Percentiles rank a stretch among this genome's conserved stretches.
These are phyloP conservation scores for Tursiops truncatus DNA, from an alignment of 2,113 vertebrate genomes.

Conservation along the genomic window DNA sequence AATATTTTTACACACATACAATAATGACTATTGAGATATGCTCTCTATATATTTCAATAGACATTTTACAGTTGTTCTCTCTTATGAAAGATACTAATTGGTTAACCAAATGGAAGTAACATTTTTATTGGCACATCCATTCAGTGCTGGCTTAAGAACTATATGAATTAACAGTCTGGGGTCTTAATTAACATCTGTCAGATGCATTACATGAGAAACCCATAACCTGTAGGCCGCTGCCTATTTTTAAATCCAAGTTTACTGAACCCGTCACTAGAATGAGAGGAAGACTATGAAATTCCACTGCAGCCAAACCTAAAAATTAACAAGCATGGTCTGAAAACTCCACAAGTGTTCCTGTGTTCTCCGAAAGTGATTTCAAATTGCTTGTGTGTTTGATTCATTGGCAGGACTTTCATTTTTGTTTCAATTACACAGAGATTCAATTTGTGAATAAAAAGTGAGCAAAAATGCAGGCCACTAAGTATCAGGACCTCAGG, in stretches of 20 bases:
- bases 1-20: neutral
- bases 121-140: neutral
- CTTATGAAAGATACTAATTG: neutral
- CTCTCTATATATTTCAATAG: neutral
- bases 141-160: neutral
- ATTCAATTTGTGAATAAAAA: neutral
- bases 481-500: neutral
- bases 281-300: neutral
- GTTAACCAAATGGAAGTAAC: neutral
- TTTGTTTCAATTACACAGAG: neutral
- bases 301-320: neutral
- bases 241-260: neutral
- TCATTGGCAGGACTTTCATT: neutral
- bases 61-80: neutral
- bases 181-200: constrained; percentile 7
- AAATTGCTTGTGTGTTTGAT: neutral
- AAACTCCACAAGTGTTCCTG: neutral
- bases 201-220: neutral
- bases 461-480: neutral
- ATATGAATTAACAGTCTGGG: neutral
- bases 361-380: neutral
- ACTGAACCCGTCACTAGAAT: neutral
- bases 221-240: neutral
- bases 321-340: neutral
- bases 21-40: neutral